Percentiles rank a stretch among this genome's conserved stretches.
These are phyloP conservation scores for Campoplex nolae DNA, from an alignment of 2,888 invertebrate species.

Conservation along the genomic window DNA sequence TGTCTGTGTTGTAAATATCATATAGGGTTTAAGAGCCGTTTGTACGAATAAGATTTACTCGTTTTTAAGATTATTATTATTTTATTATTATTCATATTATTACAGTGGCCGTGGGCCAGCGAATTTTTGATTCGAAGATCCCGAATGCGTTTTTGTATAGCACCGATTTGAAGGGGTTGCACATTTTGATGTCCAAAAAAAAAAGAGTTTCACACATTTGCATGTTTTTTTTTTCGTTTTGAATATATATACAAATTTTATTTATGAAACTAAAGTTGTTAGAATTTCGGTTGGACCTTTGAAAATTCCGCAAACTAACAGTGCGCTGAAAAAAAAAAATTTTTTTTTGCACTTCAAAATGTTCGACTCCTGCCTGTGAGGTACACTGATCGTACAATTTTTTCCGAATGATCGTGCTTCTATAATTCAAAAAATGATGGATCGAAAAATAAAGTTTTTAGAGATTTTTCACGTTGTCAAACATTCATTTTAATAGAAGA, in stretches of 20 bases:
- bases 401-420: not conserved
- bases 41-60: slow-evolving; percentile 62
- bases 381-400: not conserved
- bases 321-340: not conserved
- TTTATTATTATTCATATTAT: slow-evolving; percentile 49
- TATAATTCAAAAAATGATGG: not conserved
- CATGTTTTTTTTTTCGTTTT: slow-evolving; percentile 10
- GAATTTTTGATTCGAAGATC: slow-evolving; percentile 46
- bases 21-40: slow-evolving; percentile 55
- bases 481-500: not conserved
- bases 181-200: not conserved
- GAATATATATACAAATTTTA: slow-evolving; percentile 4
- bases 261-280: not conserved
- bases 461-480: not conserved
- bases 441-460: not conserved
- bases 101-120: slow-evolving; percentile 46
- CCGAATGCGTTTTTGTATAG: slow-evolving; percentile 43
- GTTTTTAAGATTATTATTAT: slow-evolving; percentile 54
- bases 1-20: slow-evolving; percentile 62
- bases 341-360: not conserved
- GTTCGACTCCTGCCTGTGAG: not conserved
- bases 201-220: not conserved
- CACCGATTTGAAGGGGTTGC: slow-evolving; percentile 4
- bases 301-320: not conserved
- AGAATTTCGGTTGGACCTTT: not conserved